Percentiles rank a stretch among this genome's conserved stretches.
These are phyloP conservation scores for Chironomus riparius DNA, from an alignment of 2,888 invertebrate species.

Conservation along the genomic window DNA sequence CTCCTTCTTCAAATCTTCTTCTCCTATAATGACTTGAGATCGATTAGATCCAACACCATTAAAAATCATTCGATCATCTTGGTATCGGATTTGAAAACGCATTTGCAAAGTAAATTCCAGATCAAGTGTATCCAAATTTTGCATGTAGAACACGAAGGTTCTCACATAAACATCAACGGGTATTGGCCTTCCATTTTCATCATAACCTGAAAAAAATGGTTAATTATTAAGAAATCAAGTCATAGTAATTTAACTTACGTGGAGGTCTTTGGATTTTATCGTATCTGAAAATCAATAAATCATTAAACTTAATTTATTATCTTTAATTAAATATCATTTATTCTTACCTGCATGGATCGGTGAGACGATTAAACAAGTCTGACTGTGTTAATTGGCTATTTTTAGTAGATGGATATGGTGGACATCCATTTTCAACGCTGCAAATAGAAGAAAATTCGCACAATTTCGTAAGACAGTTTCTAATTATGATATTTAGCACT, in stretches of 20 bases:
- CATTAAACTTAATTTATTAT: too few species aligned
- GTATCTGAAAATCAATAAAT: conserved; percentile 40
- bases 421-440: too few species aligned
- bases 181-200: conserved; percentile 44
- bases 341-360: conserved; percentile 54
- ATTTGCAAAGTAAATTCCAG: conserved; percentile 49
- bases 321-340: too few species aligned
- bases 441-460: too few species aligned
- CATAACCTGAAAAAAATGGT: conserved; percentile 33
- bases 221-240: neutral
- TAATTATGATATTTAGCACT: too few species aligned
- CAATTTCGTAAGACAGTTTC: too few species aligned
- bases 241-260: conserved; percentile 26
- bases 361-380: conserved; percentile 59
- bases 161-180: conserved; percentile 64
- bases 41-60: conserved; percentile 57
- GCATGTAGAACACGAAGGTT: conserved; percentile 74
- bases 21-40: conserved; percentile 59
- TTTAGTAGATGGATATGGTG: too few species aligned
- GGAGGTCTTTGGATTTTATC: conserved; percentile 62
- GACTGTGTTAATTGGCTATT: conserved; percentile 57
- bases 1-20: conserved; percentile 56
- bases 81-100: conserved; percentile 67
- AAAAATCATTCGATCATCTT: conserved; percentile 62
- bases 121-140: conserved; percentile 73